Conservation (phyloP, 1,140 invertebrate genomes). For the Drosophila mayri region DNA sequence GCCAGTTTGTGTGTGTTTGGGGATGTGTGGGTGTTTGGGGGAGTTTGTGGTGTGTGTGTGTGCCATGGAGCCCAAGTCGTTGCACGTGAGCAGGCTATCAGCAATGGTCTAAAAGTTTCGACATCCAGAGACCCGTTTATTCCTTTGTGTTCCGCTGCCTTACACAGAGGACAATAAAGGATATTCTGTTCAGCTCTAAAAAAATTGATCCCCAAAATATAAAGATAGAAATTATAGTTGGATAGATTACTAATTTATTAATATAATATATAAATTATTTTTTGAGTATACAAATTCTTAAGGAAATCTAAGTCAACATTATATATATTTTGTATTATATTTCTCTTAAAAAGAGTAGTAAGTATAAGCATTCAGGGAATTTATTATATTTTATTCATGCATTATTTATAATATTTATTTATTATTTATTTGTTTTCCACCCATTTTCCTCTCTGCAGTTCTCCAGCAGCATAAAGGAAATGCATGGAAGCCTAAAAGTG, state of each 20-base stretch:
- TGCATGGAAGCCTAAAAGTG: constrained; percentile 14
- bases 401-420: background rate
- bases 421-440: background rate
- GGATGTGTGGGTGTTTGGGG: background rate
- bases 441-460: constrained; percentile 1
- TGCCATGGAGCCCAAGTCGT: constrained; percentile 38
- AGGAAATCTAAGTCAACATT: background rate
- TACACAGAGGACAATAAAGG: background rate
- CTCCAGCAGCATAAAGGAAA: constrained; percentile 5
- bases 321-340: background rate
- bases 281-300: background rate
- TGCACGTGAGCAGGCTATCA: constrained; percentile 66
- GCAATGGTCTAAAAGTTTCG: constrained; percentile 42
- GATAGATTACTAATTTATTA: background rate
- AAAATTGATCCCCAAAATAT: background rate
- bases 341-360: background rate
- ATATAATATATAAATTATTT: background rate
- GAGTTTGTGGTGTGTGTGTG: constrained; percentile 19
- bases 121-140: constrained; percentile 34
- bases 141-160: background rate
- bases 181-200: background rate
- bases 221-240: too few relatives aligned
- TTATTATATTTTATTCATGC: background rate
- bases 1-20: constrained; percentile 7
- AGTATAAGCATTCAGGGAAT: background rate